These are phyloP conservation scores for Fukomys damarensis DNA, from an alignment of 2,113 vertebrate species.

Conservation along the genomic window DNA sequence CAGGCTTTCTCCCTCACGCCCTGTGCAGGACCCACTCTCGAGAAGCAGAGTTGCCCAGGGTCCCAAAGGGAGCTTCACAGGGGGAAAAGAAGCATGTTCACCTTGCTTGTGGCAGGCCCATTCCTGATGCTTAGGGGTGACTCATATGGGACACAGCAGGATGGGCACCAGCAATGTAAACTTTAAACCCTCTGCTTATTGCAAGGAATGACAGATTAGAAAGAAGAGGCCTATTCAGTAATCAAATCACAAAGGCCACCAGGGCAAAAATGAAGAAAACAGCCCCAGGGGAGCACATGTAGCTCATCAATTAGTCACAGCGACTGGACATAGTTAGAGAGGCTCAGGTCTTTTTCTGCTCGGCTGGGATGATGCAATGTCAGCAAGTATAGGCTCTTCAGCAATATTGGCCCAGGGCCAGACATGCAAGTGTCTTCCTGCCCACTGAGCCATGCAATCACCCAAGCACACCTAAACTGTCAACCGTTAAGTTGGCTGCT, in stretches of 20 bases:
- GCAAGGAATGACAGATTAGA: slow-evolving; percentile 40
- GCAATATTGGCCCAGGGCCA: not conserved
- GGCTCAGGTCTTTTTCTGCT: slow-evolving; percentile 19
- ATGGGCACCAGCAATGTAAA: not conserved
- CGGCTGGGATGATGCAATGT: not conserved
- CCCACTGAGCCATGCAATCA: not conserved
- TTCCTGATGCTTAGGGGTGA: not conserved
- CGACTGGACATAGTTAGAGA: not conserved
- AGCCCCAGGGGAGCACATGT: not conserved
- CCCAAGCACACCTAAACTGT: not conserved
- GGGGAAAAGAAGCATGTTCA: not conserved
- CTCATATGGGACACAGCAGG: not conserved
- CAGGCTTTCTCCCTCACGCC: not conserved
- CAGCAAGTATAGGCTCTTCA: slow-evolving; percentile 8
- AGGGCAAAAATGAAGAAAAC: slow-evolving; percentile 55
- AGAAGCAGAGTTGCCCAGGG: not conserved
- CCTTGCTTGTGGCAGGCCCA: not conserved
- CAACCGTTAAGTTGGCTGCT: not conserved
- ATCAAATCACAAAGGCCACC: slow-evolving; percentile 68
- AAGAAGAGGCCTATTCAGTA: slow-evolving; percentile 59
- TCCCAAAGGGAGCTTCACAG: not conserved
- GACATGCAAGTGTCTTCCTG: not conserved
- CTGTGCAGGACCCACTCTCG: rapidly evolving
- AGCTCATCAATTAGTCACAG: slow-evolving; percentile 61
- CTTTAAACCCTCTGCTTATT: slow-evolving; percentile 59